phyloP scores from a whole-genome alignment of 2,888 invertebrate species.

The Euplagia quadripunctaria region DNA sequence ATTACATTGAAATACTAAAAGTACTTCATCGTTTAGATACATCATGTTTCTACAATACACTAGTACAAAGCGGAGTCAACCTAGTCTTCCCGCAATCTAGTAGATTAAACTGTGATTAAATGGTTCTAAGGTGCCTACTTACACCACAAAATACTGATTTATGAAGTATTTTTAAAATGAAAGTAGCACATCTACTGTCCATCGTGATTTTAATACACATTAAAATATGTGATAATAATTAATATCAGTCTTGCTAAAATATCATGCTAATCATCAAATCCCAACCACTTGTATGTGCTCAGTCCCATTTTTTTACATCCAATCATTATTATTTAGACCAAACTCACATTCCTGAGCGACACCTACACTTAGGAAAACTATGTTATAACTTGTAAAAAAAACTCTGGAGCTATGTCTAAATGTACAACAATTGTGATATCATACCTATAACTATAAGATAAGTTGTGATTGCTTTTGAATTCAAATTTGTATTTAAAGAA shows the following conservation, averaged over 20 bases:
- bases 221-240: too few species aligned
- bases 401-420: too few species aligned
- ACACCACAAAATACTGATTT: conserved; percentile 6
- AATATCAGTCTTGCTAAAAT: not conserved
- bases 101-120: conserved; percentile 77
- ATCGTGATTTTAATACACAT: not conserved
- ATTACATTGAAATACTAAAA: not conserved
- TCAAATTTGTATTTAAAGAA: too few species aligned
- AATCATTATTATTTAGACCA: too few species aligned
- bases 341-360: too few species aligned
- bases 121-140: conserved; percentile 59
- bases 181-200: not conserved
- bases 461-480: too few species aligned
- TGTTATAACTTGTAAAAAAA: too few species aligned
- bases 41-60: conserved; percentile 14
- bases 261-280: not conserved
- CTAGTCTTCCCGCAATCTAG: conserved; percentile 63
- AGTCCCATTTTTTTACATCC: too few species aligned
- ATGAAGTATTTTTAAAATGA: not conserved
- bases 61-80: conserved; percentile 48
- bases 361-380: too few species aligned
- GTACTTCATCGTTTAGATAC: not conserved
- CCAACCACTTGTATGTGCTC: not conserved
- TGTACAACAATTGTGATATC: too few species aligned
- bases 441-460: too few species aligned